Evolutionary conservation across 2,888 invertebrate species (phyloP).

Genomic region (Leptothorax acervorum): DNA sequence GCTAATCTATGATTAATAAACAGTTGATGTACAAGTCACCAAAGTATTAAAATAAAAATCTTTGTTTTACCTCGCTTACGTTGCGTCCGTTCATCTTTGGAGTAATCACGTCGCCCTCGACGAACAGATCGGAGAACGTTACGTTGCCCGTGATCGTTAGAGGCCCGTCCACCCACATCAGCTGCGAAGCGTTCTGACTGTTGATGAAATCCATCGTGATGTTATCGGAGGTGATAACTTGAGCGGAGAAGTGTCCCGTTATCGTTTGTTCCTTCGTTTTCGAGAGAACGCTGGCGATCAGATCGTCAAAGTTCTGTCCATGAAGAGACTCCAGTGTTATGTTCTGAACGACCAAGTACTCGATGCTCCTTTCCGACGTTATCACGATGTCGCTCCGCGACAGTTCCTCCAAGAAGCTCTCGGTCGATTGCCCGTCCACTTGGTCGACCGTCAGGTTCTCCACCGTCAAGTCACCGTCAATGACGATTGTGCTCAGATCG

Average conservation of each 20-base stretch:
- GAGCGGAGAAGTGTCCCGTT: slow-evolving; percentile 65
- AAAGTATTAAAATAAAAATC: not conserved
- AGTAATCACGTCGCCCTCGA: slow-evolving; percentile 70
- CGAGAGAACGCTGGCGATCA: slow-evolving; percentile 71
- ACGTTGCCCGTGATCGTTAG: slow-evolving; percentile 72
- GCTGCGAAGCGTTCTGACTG: slow-evolving; percentile 56
- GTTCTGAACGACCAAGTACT: slow-evolving; percentile 72
- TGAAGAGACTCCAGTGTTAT: slow-evolving; percentile 68
- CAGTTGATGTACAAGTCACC: not conserved
- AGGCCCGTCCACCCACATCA: slow-evolving; percentile 74
- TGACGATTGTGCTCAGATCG: slow-evolving; percentile 60
- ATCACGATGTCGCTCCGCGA: slow-evolving; percentile 58
- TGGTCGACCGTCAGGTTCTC: slow-evolving; percentile 58
- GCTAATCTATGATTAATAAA: not conserved
- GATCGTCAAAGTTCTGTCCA: slow-evolving; percentile 61
- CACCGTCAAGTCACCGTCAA: slow-evolving; percentile 76
- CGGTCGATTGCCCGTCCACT: slow-evolving; percentile 68
- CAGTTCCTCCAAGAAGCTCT: slow-evolving; percentile 69
- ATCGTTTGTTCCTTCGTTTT: slow-evolving; percentile 74
- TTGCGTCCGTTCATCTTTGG: slow-evolving; percentile 71
- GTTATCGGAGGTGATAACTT: slow-evolving; percentile 64
- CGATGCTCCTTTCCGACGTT: slow-evolving; percentile 56
- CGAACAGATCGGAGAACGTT: slow-evolving; percentile 73
- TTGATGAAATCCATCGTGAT: slow-evolving; percentile 72
- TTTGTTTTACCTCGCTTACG: slow-evolving; percentile 69